These are phyloP conservation scores for Sialis fuliginosa DNA, from an alignment of 2,888 invertebrate genomes.

Conservation along the genomic window DNA sequence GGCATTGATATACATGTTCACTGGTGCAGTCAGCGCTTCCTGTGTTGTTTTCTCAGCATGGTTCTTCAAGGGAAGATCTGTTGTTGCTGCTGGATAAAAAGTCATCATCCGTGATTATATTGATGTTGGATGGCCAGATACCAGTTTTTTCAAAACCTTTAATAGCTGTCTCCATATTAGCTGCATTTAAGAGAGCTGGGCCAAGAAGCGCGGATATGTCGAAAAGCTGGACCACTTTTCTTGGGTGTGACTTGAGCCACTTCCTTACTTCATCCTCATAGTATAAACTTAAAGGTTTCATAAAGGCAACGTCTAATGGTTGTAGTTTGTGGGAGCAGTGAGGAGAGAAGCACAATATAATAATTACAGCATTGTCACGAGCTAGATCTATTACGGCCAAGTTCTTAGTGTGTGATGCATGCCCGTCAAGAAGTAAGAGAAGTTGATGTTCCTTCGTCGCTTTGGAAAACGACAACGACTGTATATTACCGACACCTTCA, in stretches of 20 bases:
- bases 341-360: slow-evolving; percentile 18
- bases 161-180: slow-evolving; percentile 9
- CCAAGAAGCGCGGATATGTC: slow-evolving; percentile 11
- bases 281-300: slow-evolving; percentile 13
- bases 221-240: slow-evolving; percentile 12
- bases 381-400: slow-evolving; percentile 15
- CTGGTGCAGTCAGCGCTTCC: background rate
- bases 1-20: too few relatives aligned
- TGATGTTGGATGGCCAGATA: slow-evolving; percentile 7
- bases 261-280: slow-evolving; percentile 12
- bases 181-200: slow-evolving; percentile 11
- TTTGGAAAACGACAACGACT: too few relatives aligned
- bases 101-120: slow-evolving; percentile 9
- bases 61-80: slow-evolving; percentile 1
- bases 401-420: slow-evolving; percentile 11
- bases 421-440: background rate
- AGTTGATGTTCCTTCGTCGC: too few relatives aligned
- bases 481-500: too few relatives aligned
- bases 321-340: slow-evolving; percentile 14
- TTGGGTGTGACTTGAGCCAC: slow-evolving; percentile 13
- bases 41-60: background rate
- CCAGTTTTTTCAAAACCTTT: slow-evolving; percentile 11
- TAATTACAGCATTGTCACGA: slow-evolving; percentile 14
- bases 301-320: slow-evolving; percentile 14
- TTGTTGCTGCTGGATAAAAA: slow-evolving; percentile 8